Evolutionary conservation across 2,797 vertebrate species (phyloP).

Genomic region (Pipistrellus pipistrellus): DNA sequence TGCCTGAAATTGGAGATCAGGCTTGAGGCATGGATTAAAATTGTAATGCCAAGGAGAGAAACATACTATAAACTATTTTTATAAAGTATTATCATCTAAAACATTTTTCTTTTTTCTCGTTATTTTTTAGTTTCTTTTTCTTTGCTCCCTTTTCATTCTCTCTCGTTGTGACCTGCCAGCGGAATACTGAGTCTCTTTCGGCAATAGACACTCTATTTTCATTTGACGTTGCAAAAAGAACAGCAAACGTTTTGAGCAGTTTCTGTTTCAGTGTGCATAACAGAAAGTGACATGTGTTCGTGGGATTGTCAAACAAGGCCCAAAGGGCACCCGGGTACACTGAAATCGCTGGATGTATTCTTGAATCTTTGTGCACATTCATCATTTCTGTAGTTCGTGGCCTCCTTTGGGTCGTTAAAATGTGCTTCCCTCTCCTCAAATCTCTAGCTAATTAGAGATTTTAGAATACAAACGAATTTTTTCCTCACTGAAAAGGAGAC

Average conservation of each 20-base stretch:
- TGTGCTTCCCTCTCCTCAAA: slow-evolving; percentile 46
- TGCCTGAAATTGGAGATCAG: background rate
- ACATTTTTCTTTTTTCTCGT: background rate
- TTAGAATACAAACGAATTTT: slow-evolving; percentile 36
- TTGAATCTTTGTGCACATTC: background rate
- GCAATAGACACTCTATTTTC: slow-evolving; percentile 27
- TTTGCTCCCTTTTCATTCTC: background rate
- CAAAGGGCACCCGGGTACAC: background rate
- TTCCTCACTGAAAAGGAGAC: background rate
- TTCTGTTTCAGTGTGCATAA: slow-evolving; percentile 1
- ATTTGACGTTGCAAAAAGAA: slow-evolving; percentile 46
- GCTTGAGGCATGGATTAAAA: background rate
- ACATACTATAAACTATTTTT: background rate
- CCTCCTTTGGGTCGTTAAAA: slow-evolving; percentile 27
- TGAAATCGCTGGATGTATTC: slow-evolving; percentile 8
- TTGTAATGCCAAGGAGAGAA: background rate
- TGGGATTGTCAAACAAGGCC: slow-evolving; percentile 66
- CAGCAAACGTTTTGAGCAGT: slow-evolving; percentile 6
- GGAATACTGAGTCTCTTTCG: background rate
- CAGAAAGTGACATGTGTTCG: slow-evolving; percentile 54
- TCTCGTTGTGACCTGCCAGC: background rate
- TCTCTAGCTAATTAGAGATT: slow-evolving; percentile 55
- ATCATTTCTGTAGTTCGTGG: background rate
- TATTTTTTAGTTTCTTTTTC: background rate
- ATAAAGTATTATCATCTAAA: background rate